Base-by-base conservation (phyloP, 2,113 vertebrate species). In the Apteryx owenii region DNA sequence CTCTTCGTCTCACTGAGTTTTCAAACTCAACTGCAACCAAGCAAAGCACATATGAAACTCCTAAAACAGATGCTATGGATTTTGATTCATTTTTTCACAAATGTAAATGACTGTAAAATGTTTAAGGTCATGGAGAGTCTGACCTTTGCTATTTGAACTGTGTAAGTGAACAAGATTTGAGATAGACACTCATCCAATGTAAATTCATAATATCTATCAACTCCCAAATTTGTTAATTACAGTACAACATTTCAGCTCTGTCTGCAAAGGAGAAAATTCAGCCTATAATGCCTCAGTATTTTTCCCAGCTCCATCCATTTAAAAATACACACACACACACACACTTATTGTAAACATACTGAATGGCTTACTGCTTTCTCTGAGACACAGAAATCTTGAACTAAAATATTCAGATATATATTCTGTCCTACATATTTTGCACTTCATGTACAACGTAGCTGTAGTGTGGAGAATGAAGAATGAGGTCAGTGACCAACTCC, bases 401-500 rank as follows among this genome's bases (percentile, higher is more conserved):
- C 7, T 42, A 75, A 83, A 66, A 51, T 29, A 64, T 25, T 68
- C 61, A 10, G 1, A 25, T 12, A 46, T 53, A 2, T 14, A 62
- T 15, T 76, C 28, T 75, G 60, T 69, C 85, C n/a, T 79, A 31
- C 33, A 29, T 1, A 31, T 51, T 58, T 56, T 60, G 20, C 54
- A 44, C 10, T n/a, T 56, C 38, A 56, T 9, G 23, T 4, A 18
- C 15, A 51, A 72, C 16, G 7, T 54, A 38, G 2, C 17, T 69
- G 81, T 72, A 71, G 61, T 9, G 16, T 22, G 7, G 11, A 76
- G 10, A 76, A 5, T 4, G 72, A 84, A 40, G 7, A 76, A 22
- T 29, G 40, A 5, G 6, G 5, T 46, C 19, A 21, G 11, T n/a
- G 17, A 38, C 0, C 0, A 48, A 48, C 18, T 50, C 56, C 6